Base-by-base conservation (phyloP, 2,888 invertebrate genomes). In the Colletes collaris region DNA sequence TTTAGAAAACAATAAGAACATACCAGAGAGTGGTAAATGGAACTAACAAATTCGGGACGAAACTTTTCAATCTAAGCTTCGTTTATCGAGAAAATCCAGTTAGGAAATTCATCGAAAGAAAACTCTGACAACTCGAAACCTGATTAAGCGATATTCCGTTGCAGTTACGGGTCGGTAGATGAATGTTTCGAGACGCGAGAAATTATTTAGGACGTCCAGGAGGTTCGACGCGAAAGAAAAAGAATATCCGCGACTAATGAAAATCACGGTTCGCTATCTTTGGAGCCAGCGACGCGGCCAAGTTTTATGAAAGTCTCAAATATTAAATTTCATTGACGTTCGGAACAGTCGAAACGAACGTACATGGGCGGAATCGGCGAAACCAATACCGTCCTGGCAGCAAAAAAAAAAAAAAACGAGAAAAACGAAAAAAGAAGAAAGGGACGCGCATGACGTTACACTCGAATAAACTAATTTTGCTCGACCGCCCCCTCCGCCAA, bases 401-500 rank as follows among this genome's bases (percentile, higher is more conserved):
- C 74, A 58, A 44, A 44, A 44, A 44, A 44, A 44, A 2, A 44
- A 44, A 64, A n/a, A n/a, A n/a, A 50, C 7, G 63, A 49, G 46
- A 19, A 11, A 70, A 60, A 72, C 70, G 52, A 76, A 58, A 64
- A 46, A 8, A 63, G 53, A 50, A 19, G n/a, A 70, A 60, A 72
- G 73, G 52, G 71, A 64, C 16, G 70, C 74, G 59, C 64, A 65
- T 76, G 76, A 77, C 81, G 68, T 81, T 83, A 83, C 84, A 76
- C 77, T 77, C 81, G 78, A 82, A 81, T 83, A 79, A 86, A 85
- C 78, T 79, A 82, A 86, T 86, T 85, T 85, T 64, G 62, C 72
- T 55, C 56, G 67, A 67, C 62, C 76, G 56, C 8, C 35, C 37
- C 19, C 40, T 37, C 76, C 27, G 63, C 37, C 70, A 75, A 84